A percentile compares a stretch with the other conserved stretches of the same genome.
Conservation (phyloP, 1,140 invertebrate species). For the Drosophila sturtevanti region DNA sequence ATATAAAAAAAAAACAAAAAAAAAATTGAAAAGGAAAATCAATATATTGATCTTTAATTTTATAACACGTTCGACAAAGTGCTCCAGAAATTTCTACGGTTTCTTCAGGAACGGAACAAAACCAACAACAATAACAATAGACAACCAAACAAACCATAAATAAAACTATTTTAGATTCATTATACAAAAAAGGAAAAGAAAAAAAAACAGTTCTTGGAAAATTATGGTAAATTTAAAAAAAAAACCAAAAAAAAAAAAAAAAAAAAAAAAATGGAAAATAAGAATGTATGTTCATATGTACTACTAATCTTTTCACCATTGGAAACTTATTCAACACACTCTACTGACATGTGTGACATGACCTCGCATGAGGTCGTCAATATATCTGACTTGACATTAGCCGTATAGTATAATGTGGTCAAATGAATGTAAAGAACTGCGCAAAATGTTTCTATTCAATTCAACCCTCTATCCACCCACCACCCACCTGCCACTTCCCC, state of each 20-base stretch:
- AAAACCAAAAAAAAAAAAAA: constrained; percentile 24
- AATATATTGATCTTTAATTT: constrained; percentile 56
- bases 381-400: constrained; percentile 68
- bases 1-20: background rate
- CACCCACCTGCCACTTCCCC: background rate
- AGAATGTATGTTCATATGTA: too few species aligned
- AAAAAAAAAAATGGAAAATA: too few species aligned
- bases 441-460: constrained; percentile 21
- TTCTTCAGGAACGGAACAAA: constrained; percentile 25
- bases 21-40: constrained; percentile 25
- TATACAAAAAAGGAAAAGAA: constrained; percentile 11
- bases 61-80: constrained; percentile 40
- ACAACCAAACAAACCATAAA: background rate
- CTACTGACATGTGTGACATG: constrained; percentile 36
- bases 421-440: constrained; percentile 39
- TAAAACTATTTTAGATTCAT: background rate
- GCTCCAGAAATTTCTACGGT: constrained; percentile 34
- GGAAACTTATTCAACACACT: constrained; percentile 32
- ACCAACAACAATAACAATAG: background rate
- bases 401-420: constrained; percentile 28
- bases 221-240: background rate
- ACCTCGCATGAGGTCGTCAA: constrained; percentile 66
- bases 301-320: constrained; percentile 43
- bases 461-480: background rate
- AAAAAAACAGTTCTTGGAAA: background rate